phyloP scores from a whole-genome alignment of 2,797 vertebrate species.

The Crotalus adamanteus region DNA sequence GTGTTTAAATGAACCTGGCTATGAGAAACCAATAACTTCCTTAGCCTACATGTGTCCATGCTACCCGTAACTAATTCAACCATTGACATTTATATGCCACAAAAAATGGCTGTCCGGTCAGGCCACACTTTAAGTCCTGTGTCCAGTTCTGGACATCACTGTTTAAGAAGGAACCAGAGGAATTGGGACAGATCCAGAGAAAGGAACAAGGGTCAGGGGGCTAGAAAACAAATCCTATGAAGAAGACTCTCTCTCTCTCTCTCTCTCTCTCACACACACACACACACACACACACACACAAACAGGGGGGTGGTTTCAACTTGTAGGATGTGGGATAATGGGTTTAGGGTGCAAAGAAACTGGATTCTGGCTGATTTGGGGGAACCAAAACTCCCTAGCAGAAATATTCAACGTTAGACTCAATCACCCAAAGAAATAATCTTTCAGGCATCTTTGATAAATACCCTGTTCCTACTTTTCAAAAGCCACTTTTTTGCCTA shows the following conservation, averaged over 20 bases:
- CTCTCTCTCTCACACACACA: not conserved
- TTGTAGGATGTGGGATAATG: not conserved
- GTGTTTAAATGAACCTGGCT: not conserved
- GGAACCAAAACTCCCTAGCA: not conserved
- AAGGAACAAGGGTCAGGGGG: not conserved
- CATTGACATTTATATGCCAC: not conserved
- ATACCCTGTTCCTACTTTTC: not conserved
- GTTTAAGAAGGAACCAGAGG: not conserved
- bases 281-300: no score
- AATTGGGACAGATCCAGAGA: not conserved
- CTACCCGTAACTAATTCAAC: not conserved
- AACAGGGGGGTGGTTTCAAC: not conserved
- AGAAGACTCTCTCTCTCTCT: not conserved
- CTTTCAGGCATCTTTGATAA: not conserved
- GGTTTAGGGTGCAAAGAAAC: not conserved
- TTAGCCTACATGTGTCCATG: not conserved
- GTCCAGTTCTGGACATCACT: not conserved
- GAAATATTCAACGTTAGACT: not conserved
- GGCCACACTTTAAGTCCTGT: not conserved
- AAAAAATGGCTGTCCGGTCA: not conserved
- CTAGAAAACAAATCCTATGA: not conserved
- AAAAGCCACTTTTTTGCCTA: not conserved
- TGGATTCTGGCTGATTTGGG: not conserved
- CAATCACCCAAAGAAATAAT: not conserved
- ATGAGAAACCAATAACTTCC: not conserved